phyloP scores from a whole-genome alignment of 2,113 vertebrate genomes.

The Cisticola juncidis region DNA sequence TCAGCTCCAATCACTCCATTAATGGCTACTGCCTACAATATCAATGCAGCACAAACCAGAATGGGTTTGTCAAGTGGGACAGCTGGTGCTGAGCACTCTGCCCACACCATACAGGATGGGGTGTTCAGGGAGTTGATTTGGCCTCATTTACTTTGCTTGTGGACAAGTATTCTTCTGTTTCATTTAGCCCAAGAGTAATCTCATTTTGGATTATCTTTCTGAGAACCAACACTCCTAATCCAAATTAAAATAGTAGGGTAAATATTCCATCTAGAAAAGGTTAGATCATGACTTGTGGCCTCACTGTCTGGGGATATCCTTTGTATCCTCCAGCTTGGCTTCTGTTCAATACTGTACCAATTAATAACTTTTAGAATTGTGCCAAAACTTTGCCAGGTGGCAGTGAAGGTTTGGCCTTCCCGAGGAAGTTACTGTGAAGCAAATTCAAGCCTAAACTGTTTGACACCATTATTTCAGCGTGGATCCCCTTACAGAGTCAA shows the following conservation, averaged over 20 bases:
- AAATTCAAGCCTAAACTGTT: background rate
- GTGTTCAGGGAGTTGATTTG: background rate
- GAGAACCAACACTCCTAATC: background rate
- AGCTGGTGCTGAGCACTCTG: background rate
- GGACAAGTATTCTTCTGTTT: background rate
- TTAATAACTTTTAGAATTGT: background rate
- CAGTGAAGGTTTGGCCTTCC: background rate
- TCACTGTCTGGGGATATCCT: background rate
- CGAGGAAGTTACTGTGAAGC: background rate
- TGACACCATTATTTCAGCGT: background rate
- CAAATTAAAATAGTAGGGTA: background rate
- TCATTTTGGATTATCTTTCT: background rate
- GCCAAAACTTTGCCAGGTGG: background rate
- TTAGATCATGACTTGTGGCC: background rate
- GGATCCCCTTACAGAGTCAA: background rate
- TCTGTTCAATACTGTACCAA: background rate
- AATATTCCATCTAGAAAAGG: background rate
- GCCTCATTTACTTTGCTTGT: background rate
- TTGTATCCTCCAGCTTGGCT: background rate
- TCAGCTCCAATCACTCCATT: background rate
- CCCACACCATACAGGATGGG: fast-evolving
- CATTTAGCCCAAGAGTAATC: background rate
- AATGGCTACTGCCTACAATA: background rate
- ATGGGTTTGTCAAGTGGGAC: background rate
- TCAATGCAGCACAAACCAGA: background rate